phyloP scores from a whole-genome alignment of 2,113 vertebrate genomes.

The Axis porcinus region DNA sequence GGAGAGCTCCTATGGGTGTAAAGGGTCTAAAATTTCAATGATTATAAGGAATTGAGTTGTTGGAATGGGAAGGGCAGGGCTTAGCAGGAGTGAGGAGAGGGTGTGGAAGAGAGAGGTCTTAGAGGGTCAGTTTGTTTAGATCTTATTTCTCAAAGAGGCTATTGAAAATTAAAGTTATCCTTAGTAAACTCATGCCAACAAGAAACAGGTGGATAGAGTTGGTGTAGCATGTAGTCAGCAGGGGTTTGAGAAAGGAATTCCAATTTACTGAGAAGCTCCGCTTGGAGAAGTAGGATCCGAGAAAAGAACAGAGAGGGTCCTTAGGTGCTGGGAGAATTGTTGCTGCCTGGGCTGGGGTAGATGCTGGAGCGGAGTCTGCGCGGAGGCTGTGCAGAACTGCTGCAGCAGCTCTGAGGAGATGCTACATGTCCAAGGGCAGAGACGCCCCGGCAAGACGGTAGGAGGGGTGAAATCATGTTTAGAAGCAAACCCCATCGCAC shows the following conservation, averaged over 20 bases:
- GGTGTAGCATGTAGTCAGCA: not conserved
- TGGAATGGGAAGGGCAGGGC: not conserved
- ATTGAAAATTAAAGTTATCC: not conserved
- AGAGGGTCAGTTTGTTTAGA: not conserved
- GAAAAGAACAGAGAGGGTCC: not conserved
- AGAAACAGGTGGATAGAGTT: not conserved
- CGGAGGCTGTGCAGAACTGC: not conserved
- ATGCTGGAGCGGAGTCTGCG: fast-evolving
- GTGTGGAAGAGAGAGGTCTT: not conserved
- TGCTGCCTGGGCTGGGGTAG: not conserved
- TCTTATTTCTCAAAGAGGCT: not conserved
- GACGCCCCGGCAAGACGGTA: not conserved
- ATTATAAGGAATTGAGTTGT: not conserved
- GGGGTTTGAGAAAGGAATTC: fast-evolving
- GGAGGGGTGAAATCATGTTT: not conserved
- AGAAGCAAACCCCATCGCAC: fast-evolving
- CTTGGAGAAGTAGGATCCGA: not conserved
- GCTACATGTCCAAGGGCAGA: not conserved
- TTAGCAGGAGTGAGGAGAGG: too few species aligned
- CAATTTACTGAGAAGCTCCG: not conserved
- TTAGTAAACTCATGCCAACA: not conserved
- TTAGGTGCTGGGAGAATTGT: not conserved
- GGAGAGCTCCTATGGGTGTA: not conserved
- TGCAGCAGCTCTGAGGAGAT: not conserved
- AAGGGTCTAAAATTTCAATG: not conserved